Base-by-base conservation (phyloP, 2,888 invertebrate species). In the Elgonia sp. region DNA sequence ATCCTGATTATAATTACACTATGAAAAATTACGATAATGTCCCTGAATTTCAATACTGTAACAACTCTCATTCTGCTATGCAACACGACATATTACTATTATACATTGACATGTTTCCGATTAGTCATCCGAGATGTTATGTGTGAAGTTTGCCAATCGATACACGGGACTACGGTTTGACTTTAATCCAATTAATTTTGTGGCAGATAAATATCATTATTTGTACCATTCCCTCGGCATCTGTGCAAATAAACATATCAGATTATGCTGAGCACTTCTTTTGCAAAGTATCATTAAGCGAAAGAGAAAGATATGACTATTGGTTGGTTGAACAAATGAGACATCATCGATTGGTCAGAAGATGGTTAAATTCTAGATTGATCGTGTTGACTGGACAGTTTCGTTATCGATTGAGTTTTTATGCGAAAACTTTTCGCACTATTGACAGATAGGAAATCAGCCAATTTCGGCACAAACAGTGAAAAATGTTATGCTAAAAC, bases 121-220 rank as follows among this genome's bases (percentile, higher is more conserved):
- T 75, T 83, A 83, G 82, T 83, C 82, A 83, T 75, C 72, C 82
- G 57, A 83, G 75, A 75, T 55, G 62, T 20, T 57, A 57, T 57
- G 53, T 53, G n/a, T n/a, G n/a, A 6, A 42, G n/a, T n/a, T n/a
- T 10, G 46, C 46, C n/a, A 14, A n/a, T n/a, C 57, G 20, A 57
- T 57, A 10, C 14, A 57, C 8, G 20, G 12, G 57, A 57, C 20
- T 20, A 8, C 12, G 12, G 20, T 8, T 20, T 57, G 12, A 57
- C 20, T 57, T 57, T 20, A 21, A 57, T 57, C 42, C 42, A 9
- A 20, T 20, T 57, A 57, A 57, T 57, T 57, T 8, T 1, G 9
- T 12, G 1, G 20, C 21, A 57, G 20, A 20, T 20, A 57, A 20
- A 10, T 7, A 42, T 20, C 20, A 8, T 57, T 21, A 20, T 57